Conservation (phyloP, 2,888 invertebrate genomes). For the Parapristionchus giblindavisi region DNA sequence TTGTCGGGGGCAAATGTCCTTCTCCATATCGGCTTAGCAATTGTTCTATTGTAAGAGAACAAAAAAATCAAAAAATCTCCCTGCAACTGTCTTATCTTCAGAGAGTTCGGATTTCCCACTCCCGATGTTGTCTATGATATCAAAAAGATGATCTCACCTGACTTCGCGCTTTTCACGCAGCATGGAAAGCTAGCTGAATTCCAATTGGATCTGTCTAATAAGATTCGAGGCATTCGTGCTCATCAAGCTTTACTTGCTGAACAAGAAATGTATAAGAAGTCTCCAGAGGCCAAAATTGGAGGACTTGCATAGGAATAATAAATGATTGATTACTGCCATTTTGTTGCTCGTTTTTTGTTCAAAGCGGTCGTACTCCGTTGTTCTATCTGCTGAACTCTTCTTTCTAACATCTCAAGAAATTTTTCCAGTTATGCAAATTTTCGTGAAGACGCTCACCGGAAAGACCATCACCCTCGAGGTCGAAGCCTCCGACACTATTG, state of each 20-base stretch:
- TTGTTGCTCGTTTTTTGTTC: not conserved
- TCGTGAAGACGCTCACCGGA: conserved; percentile 91
- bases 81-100: no score
- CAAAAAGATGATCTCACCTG: conserved; percentile 55
- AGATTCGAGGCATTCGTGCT: conserved; percentile 45
- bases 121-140: conserved; percentile 59
- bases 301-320: conserved; percentile 40
- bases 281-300: conserved; percentile 54
- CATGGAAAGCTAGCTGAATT: conserved; percentile 53
- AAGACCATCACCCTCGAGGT: conserved; percentile 77
- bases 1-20: conserved; percentile 53
- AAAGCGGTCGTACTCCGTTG: not conserved
- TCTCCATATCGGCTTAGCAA: conserved; percentile 49
- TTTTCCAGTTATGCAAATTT: conserved; percentile 84
- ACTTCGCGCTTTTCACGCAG: conserved; percentile 55
- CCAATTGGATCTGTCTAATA: conserved; percentile 51
- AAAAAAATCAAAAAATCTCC: not conserved
- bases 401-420: not conserved
- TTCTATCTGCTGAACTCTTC: not conserved
- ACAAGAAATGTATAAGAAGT: conserved; percentile 44
- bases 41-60: conserved; percentile 48
- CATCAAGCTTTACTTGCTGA: conserved; percentile 44
- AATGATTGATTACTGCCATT: not conserved
- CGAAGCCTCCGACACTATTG: conserved; percentile 67
- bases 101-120: conserved; percentile 60